Evolutionary conservation across 2,888 invertebrate species (phyloP).

Genomic region (Limnephilus lunatus): DNA sequence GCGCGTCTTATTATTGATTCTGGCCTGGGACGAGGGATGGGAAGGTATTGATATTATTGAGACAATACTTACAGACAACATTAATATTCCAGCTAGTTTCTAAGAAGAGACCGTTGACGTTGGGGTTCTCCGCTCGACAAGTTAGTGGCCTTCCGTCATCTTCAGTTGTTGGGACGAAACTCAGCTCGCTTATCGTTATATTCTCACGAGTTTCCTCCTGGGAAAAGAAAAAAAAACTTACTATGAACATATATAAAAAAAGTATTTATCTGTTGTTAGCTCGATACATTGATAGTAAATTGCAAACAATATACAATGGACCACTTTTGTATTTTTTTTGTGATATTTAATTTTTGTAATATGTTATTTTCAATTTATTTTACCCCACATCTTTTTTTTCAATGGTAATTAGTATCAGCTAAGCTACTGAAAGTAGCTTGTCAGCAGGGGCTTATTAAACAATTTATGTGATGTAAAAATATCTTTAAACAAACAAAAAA

Average conservation of each 20-base stretch:
- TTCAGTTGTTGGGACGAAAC: slow-evolving; percentile 91
- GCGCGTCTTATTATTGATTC: no score
- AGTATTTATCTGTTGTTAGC: background rate
- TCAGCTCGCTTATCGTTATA: slow-evolving; percentile 90
- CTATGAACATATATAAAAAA: background rate
- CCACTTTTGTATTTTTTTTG: no score
- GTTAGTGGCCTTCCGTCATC: slow-evolving; percentile 93
- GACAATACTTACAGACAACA: slow-evolving; percentile 89
- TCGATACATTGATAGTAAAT: background rate
- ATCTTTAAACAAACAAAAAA: no score
- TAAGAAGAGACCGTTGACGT: slow-evolving; percentile 88
- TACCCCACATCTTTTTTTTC: no score
- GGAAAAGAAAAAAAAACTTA: slow-evolving; percentile 67
- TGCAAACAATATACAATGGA: no score
- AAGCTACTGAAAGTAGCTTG: no score
- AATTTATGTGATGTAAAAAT: no score
- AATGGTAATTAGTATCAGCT: no score
- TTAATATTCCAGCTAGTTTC: slow-evolving; percentile 92
- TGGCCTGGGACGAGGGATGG: no score
- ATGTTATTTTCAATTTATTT: no score
- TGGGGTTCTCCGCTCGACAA: slow-evolving; percentile 94
- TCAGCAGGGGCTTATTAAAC: no score
- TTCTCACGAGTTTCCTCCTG: slow-evolving; percentile 90
- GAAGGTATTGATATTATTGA: background rate
- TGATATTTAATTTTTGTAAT: no score